Evolutionary conservation across 2,797 vertebrate genomes (phyloP).

Genomic region (Coregonus ussuriensis): DNA sequence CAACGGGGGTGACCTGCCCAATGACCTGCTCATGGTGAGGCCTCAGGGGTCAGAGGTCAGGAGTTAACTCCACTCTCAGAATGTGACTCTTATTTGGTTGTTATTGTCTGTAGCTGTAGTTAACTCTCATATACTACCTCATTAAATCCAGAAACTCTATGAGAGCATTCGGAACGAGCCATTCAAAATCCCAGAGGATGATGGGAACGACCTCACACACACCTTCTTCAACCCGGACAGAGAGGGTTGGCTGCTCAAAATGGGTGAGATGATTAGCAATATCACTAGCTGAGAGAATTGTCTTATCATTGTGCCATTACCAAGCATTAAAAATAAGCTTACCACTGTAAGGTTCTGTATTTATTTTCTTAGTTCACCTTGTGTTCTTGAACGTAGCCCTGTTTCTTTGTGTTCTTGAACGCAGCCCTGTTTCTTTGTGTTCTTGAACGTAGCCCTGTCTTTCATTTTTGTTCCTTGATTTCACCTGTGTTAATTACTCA

Average conservation of each 20-base stretch:
- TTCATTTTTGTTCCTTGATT: no score
- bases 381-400: no score
- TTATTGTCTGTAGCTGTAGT: neutral
- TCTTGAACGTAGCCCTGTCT: no score
- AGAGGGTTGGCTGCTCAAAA: conserved; percentile 94
- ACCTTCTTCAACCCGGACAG: conserved; percentile 94
- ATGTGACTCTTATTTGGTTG: neutral
- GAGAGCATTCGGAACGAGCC: conserved; percentile 92
- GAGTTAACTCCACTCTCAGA: neutral
- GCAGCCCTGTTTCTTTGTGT: no score
- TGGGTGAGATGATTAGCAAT: conserved; percentile 73
- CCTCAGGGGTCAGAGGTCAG: neutral
- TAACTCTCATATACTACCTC: neutral
- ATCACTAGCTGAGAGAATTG: neutral
- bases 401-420: no score
- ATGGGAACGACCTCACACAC: conserved; percentile 90
- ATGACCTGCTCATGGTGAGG: conserved; percentile 80
- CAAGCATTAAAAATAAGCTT: neutral
- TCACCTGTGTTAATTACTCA: no score
- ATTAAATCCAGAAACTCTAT: conserved; percentile 82
- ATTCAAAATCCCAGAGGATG: conserved; percentile 92
- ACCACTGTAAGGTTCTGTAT: neutral
- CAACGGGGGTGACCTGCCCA: conserved; percentile 80
- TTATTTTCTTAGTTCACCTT: no score
- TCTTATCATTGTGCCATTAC: neutral